Evolutionary conservation across 2,888 invertebrate species (phyloP).

Genomic region (Chloroclysta siterata): DNA sequence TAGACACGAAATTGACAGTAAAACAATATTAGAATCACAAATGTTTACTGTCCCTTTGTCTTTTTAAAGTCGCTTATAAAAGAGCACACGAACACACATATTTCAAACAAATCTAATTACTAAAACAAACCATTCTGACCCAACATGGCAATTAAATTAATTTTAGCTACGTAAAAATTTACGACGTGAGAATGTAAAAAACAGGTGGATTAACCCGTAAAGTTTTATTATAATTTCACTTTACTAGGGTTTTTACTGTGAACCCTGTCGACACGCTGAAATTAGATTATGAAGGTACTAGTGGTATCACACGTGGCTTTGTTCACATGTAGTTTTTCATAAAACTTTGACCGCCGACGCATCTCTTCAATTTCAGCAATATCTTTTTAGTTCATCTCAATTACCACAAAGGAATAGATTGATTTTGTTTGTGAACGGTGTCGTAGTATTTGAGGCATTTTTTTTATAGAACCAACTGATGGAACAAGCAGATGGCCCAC

Average conservation of each 20-base stretch:
- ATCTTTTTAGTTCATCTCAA: no score
- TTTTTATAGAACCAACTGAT: no score
- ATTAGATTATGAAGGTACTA: background rate
- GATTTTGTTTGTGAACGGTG: no score
- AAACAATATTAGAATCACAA: conserved; percentile 1
- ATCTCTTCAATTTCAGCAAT: no score
- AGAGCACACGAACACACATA: background rate
- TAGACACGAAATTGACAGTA: conserved; percentile 1
- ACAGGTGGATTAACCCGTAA: conserved; percentile 14
- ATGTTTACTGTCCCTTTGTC: conserved; percentile 8
- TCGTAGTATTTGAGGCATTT: no score
- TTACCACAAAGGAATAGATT: no score
- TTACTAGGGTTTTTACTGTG: conserved; percentile 8
- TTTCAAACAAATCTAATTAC: conserved; percentile 13
- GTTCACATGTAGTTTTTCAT: no score
- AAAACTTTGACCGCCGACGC: no score
- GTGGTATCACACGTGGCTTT: background rate
- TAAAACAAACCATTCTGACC: conserved; percentile 29
- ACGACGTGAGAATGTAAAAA: conserved; percentile 23
- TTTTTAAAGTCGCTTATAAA: conserved; percentile 6
- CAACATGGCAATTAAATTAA: conserved; percentile 31
- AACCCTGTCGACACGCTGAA: background rate
- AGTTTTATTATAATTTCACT: conserved; percentile 21
- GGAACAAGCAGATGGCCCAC: no score
- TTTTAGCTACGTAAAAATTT: conserved; percentile 42